phyloP scores from a whole-genome alignment of 2,113 vertebrate species.

The Hyla sarda region DNA sequence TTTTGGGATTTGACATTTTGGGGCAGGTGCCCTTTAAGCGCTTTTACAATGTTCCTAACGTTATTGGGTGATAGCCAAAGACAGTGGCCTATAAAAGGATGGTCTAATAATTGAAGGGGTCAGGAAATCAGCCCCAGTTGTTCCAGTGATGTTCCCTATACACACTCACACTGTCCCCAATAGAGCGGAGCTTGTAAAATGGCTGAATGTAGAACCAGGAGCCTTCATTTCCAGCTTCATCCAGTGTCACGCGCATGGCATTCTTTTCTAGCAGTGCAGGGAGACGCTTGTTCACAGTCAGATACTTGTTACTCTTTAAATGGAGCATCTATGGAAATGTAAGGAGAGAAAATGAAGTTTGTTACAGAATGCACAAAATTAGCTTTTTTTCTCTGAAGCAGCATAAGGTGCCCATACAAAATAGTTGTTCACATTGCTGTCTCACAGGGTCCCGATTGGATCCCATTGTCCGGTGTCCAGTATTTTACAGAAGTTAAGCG shows the following conservation, averaged over 20 bases:
- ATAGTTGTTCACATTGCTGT: too few species aligned
- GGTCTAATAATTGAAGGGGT: too few species aligned
- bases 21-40: neutral
- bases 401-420: too few species aligned
- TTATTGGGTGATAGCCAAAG: too few species aligned
- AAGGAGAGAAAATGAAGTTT: neutral
- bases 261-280: constrained; percentile 98
- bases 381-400: too few species aligned
- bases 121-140: neutral
- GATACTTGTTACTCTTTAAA: constrained; percentile 98
- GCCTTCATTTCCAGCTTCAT: constrained; percentile 95
- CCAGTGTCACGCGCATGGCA: constrained; percentile 96
- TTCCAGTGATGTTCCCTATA: neutral
- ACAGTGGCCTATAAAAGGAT: too few species aligned
- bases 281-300: constrained; percentile 97
- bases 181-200: constrained; percentile 97
- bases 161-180: constrained; percentile 91
- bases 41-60: neutral
- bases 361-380: too few species aligned
- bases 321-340: constrained; percentile 84
- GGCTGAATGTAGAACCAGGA: constrained; percentile 99
- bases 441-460: too few species aligned
- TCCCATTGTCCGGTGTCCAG: too few species aligned
- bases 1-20: too few species aligned
- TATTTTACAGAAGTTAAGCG: too few species aligned